Percentiles rank a stretch among this genome's conserved stretches.
Conservation (phyloP, 2,888 invertebrate species). For the Metalampra italica region DNA sequence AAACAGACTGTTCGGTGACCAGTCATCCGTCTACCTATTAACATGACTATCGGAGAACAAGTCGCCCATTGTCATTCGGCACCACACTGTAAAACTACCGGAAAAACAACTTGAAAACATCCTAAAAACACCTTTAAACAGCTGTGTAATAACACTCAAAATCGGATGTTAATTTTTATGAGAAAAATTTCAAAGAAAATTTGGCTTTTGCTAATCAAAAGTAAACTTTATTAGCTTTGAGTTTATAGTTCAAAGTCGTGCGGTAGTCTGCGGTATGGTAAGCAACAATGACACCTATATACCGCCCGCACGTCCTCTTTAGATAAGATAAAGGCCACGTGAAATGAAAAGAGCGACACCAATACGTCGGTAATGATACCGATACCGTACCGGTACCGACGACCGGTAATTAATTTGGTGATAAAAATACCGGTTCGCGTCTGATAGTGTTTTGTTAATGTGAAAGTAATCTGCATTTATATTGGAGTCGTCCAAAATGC, state of each 20-base stretch:
- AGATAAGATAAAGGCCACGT: constrained; percentile 75
- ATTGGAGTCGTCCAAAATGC: not conserved
- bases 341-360: constrained; percentile 66
- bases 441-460: constrained; percentile 22
- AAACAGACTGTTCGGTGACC: constrained; percentile 63
- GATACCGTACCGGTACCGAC: constrained; percentile 43
- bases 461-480: constrained; percentile 4
- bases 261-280: constrained; percentile 25
- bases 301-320: constrained; percentile 77
- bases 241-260: constrained; percentile 25
- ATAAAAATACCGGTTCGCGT: constrained; percentile 51
- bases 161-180: constrained; percentile 11
- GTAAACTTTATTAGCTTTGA: not conserved
- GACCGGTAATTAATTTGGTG: constrained; percentile 66
- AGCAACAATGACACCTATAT: constrained; percentile 61
- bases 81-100: constrained; percentile 61
- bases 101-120: constrained; percentile 40
- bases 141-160: constrained; percentile 11
- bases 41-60: constrained; percentile 72
- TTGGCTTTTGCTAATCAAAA: constrained; percentile 12
- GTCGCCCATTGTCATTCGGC: constrained; percentile 67
- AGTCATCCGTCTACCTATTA: constrained; percentile 71
- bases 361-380: constrained; percentile 61
- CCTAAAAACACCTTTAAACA: constrained; percentile 30
- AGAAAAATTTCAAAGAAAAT: constrained; percentile 8